phyloP scores from a whole-genome alignment of 2,888 invertebrate genomes.

The Danaus chrysippus region DNA sequence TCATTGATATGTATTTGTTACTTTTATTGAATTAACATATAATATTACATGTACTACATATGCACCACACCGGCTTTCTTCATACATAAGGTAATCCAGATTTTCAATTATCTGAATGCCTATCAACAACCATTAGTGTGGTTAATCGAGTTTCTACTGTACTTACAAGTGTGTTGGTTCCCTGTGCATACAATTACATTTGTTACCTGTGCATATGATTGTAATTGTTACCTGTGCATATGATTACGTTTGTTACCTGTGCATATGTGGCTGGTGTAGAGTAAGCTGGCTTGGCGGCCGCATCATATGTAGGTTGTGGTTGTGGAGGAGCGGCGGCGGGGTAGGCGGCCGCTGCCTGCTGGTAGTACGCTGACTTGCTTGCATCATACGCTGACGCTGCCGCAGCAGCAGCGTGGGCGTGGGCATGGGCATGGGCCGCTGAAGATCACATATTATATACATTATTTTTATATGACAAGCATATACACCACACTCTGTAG shows the following conservation, averaged over 20 bases:
- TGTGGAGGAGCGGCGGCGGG: constrained; percentile 80
- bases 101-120: too few relatives aligned
- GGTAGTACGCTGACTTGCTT: constrained; percentile 90
- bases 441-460: constrained; percentile 13
- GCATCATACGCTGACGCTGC: constrained; percentile 87
- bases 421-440: constrained; percentile 32
- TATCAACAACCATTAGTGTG: too few relatives aligned
- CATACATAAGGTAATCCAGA: too few relatives aligned
- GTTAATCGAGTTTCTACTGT: too few relatives aligned
- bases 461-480: not conserved
- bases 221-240: not conserved
- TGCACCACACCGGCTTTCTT: too few relatives aligned
- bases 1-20: too few relatives aligned
- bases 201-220: too few relatives aligned
- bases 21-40: too few relatives aligned
- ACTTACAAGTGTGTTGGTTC: too few relatives aligned
- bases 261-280: constrained; percentile 85
- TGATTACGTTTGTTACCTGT: constrained; percentile 57
- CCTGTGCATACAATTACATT: too few relatives aligned
- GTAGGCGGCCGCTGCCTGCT: constrained; percentile 86
- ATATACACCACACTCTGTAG: too few relatives aligned
- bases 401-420: constrained; percentile 47
- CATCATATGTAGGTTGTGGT: constrained; percentile 79
- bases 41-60: too few relatives aligned
- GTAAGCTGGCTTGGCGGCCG: constrained; percentile 83